Percentiles rank a stretch among this genome's conserved stretches.
These are phyloP conservation scores for Tor tambroides DNA, from an alignment of 2,113 vertebrate genomes.

Conservation along the genomic window DNA sequence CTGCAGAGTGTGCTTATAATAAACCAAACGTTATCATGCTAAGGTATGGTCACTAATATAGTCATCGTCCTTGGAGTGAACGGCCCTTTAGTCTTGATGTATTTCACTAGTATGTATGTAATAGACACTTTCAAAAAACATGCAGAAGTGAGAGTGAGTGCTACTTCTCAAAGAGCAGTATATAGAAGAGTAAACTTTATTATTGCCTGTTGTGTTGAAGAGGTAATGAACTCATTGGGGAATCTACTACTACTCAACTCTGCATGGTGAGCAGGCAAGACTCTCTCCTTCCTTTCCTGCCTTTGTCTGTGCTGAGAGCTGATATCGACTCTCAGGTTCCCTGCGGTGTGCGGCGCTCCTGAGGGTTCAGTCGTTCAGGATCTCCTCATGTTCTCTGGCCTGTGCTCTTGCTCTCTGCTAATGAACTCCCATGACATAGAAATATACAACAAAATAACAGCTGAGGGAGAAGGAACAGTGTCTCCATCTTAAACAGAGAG, in stretches of 20 bases:
- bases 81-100: neutral
- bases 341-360: slow-evolving; percentile 40
- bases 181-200: slow-evolving; percentile 13
- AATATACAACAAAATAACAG: slow-evolving; percentile 39
- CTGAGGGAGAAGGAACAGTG: neutral
- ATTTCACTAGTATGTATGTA: neutral
- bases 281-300: neutral
- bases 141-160: neutral
- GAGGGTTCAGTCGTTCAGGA: slow-evolving; percentile 37
- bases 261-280: slow-evolving; percentile 23
- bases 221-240: slow-evolving; percentile 40
- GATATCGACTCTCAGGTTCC: slow-evolving; percentile 47
- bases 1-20: too few species aligned
- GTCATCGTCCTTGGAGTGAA: too few species aligned
- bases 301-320: slow-evolving; percentile 26
- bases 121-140: neutral
- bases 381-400: slow-evolving; percentile 52
- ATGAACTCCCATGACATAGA: slow-evolving; percentile 57
- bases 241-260: slow-evolving; percentile 12
- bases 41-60: too few species aligned
- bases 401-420: slow-evolving; percentile 49
- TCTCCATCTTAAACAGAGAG: neutral
- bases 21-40: too few species aligned
- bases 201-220: slow-evolving; percentile 20
- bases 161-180: neutral